These are phyloP conservation scores for Orchestes rusci DNA, from an alignment of 2,888 invertebrate genomes.

Conservation along the genomic window DNA sequence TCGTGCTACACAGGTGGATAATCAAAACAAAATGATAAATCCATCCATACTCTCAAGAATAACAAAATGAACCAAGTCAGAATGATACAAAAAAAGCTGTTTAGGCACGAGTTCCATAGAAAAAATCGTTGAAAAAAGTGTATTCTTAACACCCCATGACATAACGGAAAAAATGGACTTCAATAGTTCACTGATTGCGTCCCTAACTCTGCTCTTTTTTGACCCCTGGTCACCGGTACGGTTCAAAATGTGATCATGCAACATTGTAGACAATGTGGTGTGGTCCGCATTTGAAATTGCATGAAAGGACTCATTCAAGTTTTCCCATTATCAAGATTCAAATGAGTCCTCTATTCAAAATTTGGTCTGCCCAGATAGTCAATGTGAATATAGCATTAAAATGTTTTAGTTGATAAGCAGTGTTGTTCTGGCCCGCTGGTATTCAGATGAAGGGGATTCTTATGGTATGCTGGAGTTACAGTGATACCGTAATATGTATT, in stretches of 20 bases:
- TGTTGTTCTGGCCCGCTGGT: no score
- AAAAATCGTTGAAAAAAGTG: conserved; percentile 31
- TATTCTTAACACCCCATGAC: conserved; percentile 20
- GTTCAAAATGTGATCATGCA: conserved; percentile 26
- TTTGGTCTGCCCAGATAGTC: no score
- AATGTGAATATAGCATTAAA: no score
- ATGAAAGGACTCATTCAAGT: conserved; percentile 26
- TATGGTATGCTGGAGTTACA: no score
- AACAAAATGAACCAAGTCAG: conserved; percentile 12
- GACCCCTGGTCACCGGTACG: conserved; percentile 31
- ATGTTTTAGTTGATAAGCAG: conserved; percentile 7
- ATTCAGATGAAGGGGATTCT: no score
- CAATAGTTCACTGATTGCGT: conserved; percentile 22
- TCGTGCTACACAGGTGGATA: no score
- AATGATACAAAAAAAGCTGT: no score
- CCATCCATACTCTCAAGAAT: background rate
- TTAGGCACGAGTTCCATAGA: conserved; percentile 26
- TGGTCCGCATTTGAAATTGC: conserved; percentile 16
- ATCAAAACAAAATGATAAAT: no score
- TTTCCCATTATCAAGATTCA: conserved; percentile 30
- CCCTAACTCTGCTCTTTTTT: conserved; percentile 28
- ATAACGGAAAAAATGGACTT: conserved; percentile 32
- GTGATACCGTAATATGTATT: no score
- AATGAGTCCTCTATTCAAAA: conserved; percentile 26
- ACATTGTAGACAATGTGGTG: conserved; percentile 15